A percentile compares a stretch with the other conserved stretches of the same genome.
Conservation (phyloP, 1,140 invertebrate species). For the Galendromus occidentalis region DNA sequence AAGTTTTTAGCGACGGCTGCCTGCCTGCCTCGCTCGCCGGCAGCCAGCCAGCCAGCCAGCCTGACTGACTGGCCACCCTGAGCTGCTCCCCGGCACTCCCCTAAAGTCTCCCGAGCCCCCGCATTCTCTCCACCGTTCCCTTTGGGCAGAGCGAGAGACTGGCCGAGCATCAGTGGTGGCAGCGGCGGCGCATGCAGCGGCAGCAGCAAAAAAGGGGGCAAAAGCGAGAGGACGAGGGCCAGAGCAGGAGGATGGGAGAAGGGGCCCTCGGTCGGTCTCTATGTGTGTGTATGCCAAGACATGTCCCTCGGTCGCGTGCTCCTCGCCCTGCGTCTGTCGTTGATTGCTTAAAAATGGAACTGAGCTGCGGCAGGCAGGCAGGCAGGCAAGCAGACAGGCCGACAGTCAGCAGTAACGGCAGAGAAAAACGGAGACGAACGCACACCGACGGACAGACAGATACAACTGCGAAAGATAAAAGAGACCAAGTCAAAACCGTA, state of each 20-base stretch:
- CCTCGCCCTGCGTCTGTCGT: not conserved
- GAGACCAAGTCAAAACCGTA: too few relatives aligned
- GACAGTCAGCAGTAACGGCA: too few relatives aligned
- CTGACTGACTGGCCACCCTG: not conserved
- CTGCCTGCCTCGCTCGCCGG: not conserved
- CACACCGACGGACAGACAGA: too few relatives aligned
- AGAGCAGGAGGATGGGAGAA: not conserved
- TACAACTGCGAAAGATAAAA: too few relatives aligned
- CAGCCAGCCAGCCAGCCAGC: not conserved
- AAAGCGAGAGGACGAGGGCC: not conserved
- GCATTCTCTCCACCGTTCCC: not conserved
- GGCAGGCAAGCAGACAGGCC: too few relatives aligned
- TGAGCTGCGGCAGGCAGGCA: too few relatives aligned
- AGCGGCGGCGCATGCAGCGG: not conserved
- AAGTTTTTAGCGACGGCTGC: conserved; percentile 9
- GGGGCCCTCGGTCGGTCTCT: not conserved
- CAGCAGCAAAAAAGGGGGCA: not conserved
- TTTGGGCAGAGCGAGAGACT: too few relatives aligned
- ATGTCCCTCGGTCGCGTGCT: not conserved
- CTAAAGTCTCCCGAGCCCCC: not conserved
- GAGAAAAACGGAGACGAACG: too few relatives aligned
- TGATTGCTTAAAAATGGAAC: conserved; percentile 4
- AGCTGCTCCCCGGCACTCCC: not conserved
- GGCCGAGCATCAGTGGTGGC: not conserved
- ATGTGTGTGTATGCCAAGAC: not conserved